These are phyloP conservation scores for Resseliella maxima DNA, from an alignment of 2,888 invertebrate species.

Conservation along the genomic window DNA sequence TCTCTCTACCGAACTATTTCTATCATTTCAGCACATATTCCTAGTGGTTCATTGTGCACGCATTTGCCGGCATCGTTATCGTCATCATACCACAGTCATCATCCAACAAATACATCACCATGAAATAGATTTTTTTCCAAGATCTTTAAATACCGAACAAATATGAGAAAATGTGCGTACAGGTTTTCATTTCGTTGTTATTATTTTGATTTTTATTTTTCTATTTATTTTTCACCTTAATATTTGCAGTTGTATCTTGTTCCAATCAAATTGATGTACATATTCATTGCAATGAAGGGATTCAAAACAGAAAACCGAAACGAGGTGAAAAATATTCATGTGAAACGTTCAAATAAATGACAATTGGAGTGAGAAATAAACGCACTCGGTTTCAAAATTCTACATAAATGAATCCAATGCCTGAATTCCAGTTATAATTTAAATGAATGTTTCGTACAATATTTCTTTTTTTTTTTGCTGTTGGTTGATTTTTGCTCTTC, in stretches of 20 bases:
- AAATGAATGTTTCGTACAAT: neutral
- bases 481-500: neutral
- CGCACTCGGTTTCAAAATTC: neutral
- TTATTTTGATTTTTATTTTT: neutral
- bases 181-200: neutral
- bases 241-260: neutral
- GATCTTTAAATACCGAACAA: neutral
- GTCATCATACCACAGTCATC: neutral
- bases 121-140: neutral
- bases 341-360: too few species aligned
- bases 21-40: neutral
- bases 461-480: neutral
- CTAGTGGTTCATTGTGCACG: neutral
- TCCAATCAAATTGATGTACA: slow-evolving; percentile 9
- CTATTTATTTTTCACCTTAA: too few species aligned
- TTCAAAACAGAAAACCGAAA: neutral
- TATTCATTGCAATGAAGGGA: slow-evolving; percentile 4
- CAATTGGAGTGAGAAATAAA: neutral
- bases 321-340: too few species aligned
- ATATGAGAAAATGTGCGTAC: neutral
- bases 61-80: neutral
- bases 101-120: neutral
- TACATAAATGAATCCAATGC: neutral
- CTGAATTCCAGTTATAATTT: slow-evolving; percentile 33
- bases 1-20: too few species aligned